Evolutionary conservation across 2,888 invertebrate genomes (phyloP).

Genomic region (Hydriomena furcata): DNA sequence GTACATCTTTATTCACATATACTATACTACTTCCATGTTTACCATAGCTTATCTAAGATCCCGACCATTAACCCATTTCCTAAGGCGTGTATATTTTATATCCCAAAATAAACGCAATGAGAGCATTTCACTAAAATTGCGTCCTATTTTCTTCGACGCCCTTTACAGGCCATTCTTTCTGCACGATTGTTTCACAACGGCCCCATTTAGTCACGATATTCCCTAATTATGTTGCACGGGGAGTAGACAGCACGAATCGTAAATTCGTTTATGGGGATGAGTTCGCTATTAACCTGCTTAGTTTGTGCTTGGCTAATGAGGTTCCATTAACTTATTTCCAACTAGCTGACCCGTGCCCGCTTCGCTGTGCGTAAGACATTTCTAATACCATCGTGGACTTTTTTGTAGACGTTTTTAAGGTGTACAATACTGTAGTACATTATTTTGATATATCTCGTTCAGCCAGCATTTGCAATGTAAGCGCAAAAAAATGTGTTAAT

Average conservation of each 20-base stretch:
- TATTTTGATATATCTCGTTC: too few species aligned
- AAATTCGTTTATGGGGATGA: conserved; percentile 28
- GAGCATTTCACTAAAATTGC: background rate
- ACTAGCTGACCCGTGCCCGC: too few species aligned
- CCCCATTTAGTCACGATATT: conserved; percentile 8
- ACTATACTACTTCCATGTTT: background rate
- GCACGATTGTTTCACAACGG: conserved; percentile 7
- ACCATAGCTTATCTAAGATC: conserved; percentile 2
- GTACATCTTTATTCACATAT: too few species aligned
- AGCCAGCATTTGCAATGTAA: too few species aligned
- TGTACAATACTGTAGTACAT: too few species aligned
- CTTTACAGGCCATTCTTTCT: background rate
- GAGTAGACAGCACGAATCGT: conserved; percentile 29
- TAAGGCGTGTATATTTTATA: conserved; percentile 12
- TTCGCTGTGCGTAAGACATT: too few species aligned
- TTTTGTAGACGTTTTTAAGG: too few species aligned
- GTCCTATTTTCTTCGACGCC: conserved; percentile 12
- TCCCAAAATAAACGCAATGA: conserved; percentile 8
- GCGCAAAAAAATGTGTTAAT: too few species aligned
- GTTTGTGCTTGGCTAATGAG: conserved; percentile 9
- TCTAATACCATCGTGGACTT: too few species aligned
- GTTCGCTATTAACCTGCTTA: conserved; percentile 5
- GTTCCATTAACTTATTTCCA: conserved; percentile 4
- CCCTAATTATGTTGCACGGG: conserved; percentile 27
- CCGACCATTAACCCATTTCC: conserved; percentile 18